Evolutionary conservation across 2,888 invertebrate genomes (phyloP).

Genomic region (Incurvaria masculella): DNA sequence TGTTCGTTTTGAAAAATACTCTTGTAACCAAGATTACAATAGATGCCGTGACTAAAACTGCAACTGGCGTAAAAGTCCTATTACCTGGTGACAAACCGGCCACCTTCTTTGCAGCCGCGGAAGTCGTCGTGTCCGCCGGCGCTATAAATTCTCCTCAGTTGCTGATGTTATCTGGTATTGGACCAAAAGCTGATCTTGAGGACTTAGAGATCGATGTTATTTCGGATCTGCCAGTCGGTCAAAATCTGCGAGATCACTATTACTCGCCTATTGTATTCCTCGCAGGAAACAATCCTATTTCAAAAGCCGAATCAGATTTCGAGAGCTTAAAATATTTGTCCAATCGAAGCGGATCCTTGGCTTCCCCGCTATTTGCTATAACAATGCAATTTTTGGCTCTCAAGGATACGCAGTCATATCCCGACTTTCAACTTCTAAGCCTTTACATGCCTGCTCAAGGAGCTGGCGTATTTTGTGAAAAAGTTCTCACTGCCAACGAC

Average conservation of each 20-base stretch:
- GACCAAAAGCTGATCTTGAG: constrained; percentile 28
- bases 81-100: constrained; percentile 16
- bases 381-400: constrained; percentile 28
- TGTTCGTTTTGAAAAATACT: constrained; percentile 29
- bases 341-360: constrained; percentile 26
- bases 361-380: constrained; percentile 28
- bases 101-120: constrained; percentile 26
- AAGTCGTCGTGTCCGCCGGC: constrained; percentile 37
- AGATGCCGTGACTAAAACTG: constrained; percentile 21
- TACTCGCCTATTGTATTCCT: constrained; percentile 30
- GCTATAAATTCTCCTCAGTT: constrained; percentile 39
- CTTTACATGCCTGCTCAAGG: no score
- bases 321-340: constrained; percentile 32
- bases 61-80: constrained; percentile 27
- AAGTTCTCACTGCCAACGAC: constrained; percentile 25
- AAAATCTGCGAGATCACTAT: constrained; percentile 38
- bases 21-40: constrained; percentile 29
- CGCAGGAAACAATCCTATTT: constrained; percentile 28
- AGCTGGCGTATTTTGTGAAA: no score
- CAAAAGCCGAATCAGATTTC: constrained; percentile 20
- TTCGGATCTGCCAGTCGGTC: constrained; percentile 34
- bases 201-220: constrained; percentile 24
- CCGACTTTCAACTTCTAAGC: constrained; percentile 28
- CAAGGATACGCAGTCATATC: constrained; percentile 21
- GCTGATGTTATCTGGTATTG: constrained; percentile 36